Conservation (phyloP, 2,888 invertebrate genomes). For the Phoenoteleia sp. region DNA sequence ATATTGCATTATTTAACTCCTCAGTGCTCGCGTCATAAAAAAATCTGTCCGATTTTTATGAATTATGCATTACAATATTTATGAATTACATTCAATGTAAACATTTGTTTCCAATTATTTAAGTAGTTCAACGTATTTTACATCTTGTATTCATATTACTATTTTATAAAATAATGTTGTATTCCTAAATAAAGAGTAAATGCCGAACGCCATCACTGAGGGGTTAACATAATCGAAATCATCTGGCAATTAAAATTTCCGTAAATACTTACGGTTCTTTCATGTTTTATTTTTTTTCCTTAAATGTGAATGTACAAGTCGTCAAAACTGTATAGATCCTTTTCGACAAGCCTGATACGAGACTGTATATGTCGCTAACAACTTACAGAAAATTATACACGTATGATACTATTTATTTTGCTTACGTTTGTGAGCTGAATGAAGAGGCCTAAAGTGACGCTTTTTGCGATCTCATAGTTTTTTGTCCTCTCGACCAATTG, state of each 20-base stretch:
- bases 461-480: slow-evolving; percentile 10
- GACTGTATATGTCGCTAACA: slow-evolving; percentile 64
- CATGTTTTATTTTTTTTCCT: neutral
- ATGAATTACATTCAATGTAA: too few relatives aligned
- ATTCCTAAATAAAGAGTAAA: too few relatives aligned
- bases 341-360: slow-evolving; percentile 67
- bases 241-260: neutral
- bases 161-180: too few relatives aligned
- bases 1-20: slow-evolving; percentile 15
- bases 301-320: slow-evolving; percentile 18
- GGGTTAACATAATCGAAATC: slow-evolving; percentile 14
- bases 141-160: too few relatives aligned
- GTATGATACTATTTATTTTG: slow-evolving; percentile 69
- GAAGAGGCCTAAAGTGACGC: slow-evolving; percentile 58
- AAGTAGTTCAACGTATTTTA: too few relatives aligned
- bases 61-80: too few relatives aligned
- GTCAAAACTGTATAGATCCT: neutral
- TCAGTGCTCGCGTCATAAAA: neutral
- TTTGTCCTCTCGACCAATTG: neutral
- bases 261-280: neutral
- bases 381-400: slow-evolving; percentile 73
- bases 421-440: slow-evolving; percentile 59
- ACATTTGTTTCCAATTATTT: too few relatives aligned
- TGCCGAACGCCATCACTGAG: neutral
- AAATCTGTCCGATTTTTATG: too few relatives aligned